Evolutionary conservation across 2,113 vertebrate species (phyloP), one percentile per base, ranked within the genome.

Genomic region (Rhipidura dahli): DNA sequence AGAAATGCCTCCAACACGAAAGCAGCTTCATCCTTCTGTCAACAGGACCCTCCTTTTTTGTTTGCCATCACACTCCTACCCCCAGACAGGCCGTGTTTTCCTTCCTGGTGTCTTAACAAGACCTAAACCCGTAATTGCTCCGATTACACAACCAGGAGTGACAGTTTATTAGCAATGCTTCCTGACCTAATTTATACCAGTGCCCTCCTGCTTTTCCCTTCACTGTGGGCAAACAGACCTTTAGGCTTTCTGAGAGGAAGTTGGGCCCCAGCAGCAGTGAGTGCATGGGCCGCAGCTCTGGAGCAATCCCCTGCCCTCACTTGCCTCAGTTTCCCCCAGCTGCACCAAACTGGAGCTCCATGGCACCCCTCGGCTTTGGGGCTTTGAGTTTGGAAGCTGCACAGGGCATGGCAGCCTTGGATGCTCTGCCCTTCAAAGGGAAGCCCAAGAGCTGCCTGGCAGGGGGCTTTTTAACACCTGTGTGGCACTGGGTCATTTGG

Each of bases 81-180:
- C 85, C 61, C 53, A 87, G 81, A 93, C 40, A 78, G 53, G 51
- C 42, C 1, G 0, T 84, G 80, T 87, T 97, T 95, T 87, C 84
- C 91, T 95, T 95, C 78, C 91, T 64, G 47, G 30, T 91, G 22
- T 84, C 93, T 93, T 91, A 91, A 87, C 22, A 6, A 95, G 89
- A 79, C 70, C 82, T 93, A 91, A 94, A 65, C 81, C 89, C 39
- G 3, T 96, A 94, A 96, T 95, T 95, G 93, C 84, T 94, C 81
- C 84, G 57, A 84, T 96, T 95, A 85, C 81, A 85, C 91, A 96
- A 94, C 61, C 81, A 71, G 40, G 51, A 91, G 81, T 91, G 83
- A 94, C 89, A 87, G 87, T 97, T 96, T 93, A 93, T 92, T 95
- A 94, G 87, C 91, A 89, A 73, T 73, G 44, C 77, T 95, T 96